Evolutionary conservation across 2,797 vertebrate genomes (phyloP).

Genomic region (Megalops cyprinoides): DNA sequence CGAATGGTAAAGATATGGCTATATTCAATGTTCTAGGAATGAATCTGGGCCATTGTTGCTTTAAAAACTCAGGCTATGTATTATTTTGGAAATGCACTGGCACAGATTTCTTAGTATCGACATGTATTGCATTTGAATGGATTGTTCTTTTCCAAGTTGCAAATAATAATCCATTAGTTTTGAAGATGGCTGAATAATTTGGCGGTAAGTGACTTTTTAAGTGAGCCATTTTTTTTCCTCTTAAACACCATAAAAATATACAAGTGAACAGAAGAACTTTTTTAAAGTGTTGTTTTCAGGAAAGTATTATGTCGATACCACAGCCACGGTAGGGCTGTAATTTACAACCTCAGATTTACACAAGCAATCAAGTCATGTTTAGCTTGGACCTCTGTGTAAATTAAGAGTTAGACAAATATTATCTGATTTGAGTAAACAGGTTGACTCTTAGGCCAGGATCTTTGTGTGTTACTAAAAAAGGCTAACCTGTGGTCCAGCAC

Average conservation of each 20-base stretch:
- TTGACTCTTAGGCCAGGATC: slow-evolving; percentile 34
- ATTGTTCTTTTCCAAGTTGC: slow-evolving; percentile 2
- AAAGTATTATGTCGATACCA: not conserved
- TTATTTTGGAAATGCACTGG: not conserved
- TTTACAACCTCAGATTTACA: slow-evolving; percentile 10
- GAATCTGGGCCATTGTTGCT: not conserved
- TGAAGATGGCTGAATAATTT: slow-evolving; percentile 8
- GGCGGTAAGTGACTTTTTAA: slow-evolving; percentile 20
- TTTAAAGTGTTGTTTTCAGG: slow-evolving; percentile 3
- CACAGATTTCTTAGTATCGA: not conserved
- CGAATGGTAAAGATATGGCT: not conserved
- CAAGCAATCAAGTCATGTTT: slow-evolving; percentile 35
- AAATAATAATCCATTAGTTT: slow-evolving; percentile 10
- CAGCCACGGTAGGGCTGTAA: not conserved
- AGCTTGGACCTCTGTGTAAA: slow-evolving; percentile 34
- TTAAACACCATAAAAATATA: not conserved
- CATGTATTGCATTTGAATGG: not conserved
- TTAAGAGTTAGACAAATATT: slow-evolving; percentile 13
- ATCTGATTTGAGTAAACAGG: slow-evolving; percentile 32
- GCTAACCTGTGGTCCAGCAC: slow-evolving; percentile 17
- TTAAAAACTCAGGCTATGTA: not conserved
- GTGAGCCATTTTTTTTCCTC: not conserved
- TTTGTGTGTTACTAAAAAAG: slow-evolving; percentile 38
- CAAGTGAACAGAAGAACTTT: not conserved
- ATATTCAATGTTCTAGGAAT: not conserved